Base-by-base conservation (phyloP, 2,888 invertebrate species). In the Drymonia ruficornis region DNA sequence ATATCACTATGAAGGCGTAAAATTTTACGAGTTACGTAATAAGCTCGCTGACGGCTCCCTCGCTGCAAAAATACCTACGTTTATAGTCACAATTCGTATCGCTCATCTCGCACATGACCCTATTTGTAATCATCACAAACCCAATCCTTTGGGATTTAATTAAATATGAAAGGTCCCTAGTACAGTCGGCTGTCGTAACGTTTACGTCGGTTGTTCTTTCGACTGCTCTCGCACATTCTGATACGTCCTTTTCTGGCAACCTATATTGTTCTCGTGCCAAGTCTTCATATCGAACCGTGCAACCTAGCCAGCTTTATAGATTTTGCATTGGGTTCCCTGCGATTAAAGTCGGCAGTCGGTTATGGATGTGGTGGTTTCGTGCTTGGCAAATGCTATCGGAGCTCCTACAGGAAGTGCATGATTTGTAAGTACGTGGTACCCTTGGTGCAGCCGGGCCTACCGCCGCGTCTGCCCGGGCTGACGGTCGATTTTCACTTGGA, bases 401-500 rank as follows among this genome's bases (percentile, higher is more conserved):
- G 49, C 49, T 66, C 72, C 61, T 64, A 70, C 70, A 76, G 82
- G 83, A 85, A 86, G 77, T 87, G 87, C 87, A 89, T 80, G 76
- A 74, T 78, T 77, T 61, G 76, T 70, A 67, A 75, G 80, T 78
- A 76, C 75, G 77, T 77, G 70, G 76, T 89, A 89, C 89, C 89
- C 89, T 90, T 90, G 89, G 76, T 86, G 84, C 88, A 86, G 80
- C 80, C 76, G 82, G 80, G 63, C 59, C 61, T 72, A 73, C 72
- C 76, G 76, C 76, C 80, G 88, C 91, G 91, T 89, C 87, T 88
- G 91, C 90, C 91, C 91, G 91, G 91, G 90, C 86, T 82, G 86
- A 81, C 84, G 86, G 89, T 91, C 91, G 91, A 91, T 92, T 91
- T 90, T 89, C 90, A 91, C 91, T 91, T 90, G 91, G 91, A 87